These are phyloP conservation scores for Perognathus longimembris DNA, from an alignment of 2,113 vertebrate species.

Conservation along the genomic window DNA sequence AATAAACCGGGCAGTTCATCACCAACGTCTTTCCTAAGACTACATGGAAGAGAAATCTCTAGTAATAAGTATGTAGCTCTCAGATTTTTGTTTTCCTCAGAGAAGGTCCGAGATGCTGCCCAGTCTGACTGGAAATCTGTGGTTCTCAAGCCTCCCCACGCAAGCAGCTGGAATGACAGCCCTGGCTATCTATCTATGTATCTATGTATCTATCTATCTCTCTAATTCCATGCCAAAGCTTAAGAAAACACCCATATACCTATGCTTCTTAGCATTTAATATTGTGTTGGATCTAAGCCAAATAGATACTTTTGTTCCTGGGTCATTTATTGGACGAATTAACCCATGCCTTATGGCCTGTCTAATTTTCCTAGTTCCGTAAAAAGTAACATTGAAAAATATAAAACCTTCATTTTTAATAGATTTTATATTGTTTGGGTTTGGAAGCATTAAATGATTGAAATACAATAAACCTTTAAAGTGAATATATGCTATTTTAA, in stretches of 20 bases:
- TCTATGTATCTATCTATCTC: too few relatives aligned
- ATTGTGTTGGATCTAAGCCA: constrained; percentile 63
- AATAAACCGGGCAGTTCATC: neutral
- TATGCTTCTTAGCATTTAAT: neutral
- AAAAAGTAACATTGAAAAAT: constrained; percentile 34
- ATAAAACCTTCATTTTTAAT: constrained; percentile 54
- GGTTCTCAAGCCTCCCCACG: neutral
- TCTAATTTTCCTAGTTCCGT: constrained; percentile 67
- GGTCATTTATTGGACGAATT: constrained; percentile 75
- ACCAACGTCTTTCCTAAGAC: neutral
- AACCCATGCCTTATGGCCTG: too few relatives aligned
- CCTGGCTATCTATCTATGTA: too few relatives aligned
- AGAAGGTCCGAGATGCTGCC: too few relatives aligned
- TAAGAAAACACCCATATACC: neutral
- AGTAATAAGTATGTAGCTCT: neutral
- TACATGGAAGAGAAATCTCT: neutral
- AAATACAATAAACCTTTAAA: constrained; percentile 55
- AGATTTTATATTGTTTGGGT: constrained; percentile 44
- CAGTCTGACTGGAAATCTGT: neutral
- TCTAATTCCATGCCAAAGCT: neutral
- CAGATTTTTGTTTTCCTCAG: neutral
- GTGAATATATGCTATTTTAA: constrained; percentile 11
- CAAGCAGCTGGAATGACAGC: neutral
- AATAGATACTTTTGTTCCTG: constrained; percentile 76
- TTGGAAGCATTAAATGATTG: neutral